Base-by-base conservation (phyloP, 2,888 invertebrate genomes). In the Stenolophus ochropezus region DNA sequence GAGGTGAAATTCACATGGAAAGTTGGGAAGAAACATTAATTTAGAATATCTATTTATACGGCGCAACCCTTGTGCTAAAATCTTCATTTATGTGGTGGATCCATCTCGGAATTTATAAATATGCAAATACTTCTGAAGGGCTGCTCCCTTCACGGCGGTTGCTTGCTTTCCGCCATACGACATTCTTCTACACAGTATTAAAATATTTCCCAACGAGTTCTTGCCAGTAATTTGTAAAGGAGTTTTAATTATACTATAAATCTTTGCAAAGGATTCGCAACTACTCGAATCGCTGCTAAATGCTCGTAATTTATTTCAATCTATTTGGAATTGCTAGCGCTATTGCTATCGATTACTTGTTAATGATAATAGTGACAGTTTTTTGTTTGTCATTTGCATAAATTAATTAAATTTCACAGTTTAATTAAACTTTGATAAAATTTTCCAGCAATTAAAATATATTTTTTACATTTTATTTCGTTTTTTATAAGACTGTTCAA, bases 201-300 rank as follows among this genome's bases (percentile, higher is more conserved):
- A 76, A 76, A 76, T 76, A 76, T 76, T 76, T 76, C n/a, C 5
- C 53, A 27, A 53, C 18, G 49, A 75, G 75, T 49, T 51, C 53
- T 16, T 42, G 33, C 33, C 1, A 42, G 76, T 76, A 76, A 76
- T 76, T 76, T 76, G 76, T 76, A 76, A 76, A 56, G 58, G 56
- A 58, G 76, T 76, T 76, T 75, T 76, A 76, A 76, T 76, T 76
- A 33, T 76, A 21, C 58, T 27, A 76, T 76, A 76, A 76, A 76
- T 76, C 76, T 76, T 58, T 16, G 5, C 27, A n/a, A 18, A 69
- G 20, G 76, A 53, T 75, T 27, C 56, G 27, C n/a, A 25, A 25
- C 18, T 14, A 53, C 21, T 51, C 20, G 25, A 27, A 49, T 21
- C 74, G 18, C 6, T 2, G 16, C 42, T 16, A 71, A 71, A 71